Percentiles rank a stretch among this genome's conserved stretches.
These are phyloP conservation scores for Tethea ocularis DNA, from an alignment of 2,888 invertebrate species.

Conservation along the genomic window DNA sequence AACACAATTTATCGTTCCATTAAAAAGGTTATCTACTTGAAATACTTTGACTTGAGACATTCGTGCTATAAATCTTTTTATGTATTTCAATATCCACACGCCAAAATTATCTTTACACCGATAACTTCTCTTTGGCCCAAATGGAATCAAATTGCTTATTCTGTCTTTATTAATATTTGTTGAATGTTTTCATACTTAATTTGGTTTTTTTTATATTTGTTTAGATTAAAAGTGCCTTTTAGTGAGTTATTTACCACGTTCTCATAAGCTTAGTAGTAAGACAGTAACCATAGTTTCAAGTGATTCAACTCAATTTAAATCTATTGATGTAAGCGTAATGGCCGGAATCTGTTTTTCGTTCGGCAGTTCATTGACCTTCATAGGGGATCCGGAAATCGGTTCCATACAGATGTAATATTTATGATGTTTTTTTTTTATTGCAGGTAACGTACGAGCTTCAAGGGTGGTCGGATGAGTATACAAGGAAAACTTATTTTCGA, in stretches of 20 bases:
- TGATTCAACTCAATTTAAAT: background rate
- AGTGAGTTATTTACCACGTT: background rate
- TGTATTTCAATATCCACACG: background rate
- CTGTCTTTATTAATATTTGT: background rate
- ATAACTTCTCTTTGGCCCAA: background rate
- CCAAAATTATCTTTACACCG: background rate
- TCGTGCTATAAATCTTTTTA: background rate
- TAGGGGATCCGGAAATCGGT: conserved; percentile 15
- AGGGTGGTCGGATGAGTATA: background rate
- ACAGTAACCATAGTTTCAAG: conserved; percentile 28
- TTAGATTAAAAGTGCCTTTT: background rate
- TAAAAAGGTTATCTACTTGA: background rate
- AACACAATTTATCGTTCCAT: background rate
- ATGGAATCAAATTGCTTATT: background rate
- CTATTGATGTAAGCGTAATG: conserved; percentile 2
- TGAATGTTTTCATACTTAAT: too few species aligned
- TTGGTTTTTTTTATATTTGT: too few species aligned
- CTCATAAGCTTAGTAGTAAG: too few species aligned
- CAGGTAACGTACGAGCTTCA: conserved; percentile 38
- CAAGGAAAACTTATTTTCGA: background rate
- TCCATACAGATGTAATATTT: conserved; percentile 27
- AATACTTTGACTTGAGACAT: background rate
- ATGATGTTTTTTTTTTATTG: conserved; percentile 34
- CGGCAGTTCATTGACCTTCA: conserved; percentile 48
- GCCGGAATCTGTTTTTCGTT: conserved; percentile 55